A percentile compares a stretch with the other conserved stretches of the same genome.
phyloP scores from a whole-genome alignment of 2,113 vertebrate genomes.

The Megaptera novaeangliae region DNA sequence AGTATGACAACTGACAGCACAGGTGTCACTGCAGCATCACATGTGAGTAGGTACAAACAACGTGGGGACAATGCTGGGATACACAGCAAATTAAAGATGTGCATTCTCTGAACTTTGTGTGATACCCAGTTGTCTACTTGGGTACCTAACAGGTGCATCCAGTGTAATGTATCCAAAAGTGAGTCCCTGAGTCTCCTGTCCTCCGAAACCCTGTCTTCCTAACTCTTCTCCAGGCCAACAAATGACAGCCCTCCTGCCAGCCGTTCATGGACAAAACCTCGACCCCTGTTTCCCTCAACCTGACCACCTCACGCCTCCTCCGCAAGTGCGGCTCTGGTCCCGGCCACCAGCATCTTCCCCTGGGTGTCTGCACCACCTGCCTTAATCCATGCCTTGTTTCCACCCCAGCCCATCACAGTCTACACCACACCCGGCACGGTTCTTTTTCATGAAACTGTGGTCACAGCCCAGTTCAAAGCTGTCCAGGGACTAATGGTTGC shows the following conservation, averaged over 20 bases:
- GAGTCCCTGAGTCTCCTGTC: not conserved
- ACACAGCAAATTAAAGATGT: not conserved
- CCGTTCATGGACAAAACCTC: not conserved
- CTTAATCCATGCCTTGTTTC: not conserved
- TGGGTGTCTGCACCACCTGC: not conserved
- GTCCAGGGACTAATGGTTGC: not conserved
- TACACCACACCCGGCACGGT: not conserved
- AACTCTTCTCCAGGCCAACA: not conserved
- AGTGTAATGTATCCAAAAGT: not conserved
- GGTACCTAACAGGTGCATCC: not conserved
- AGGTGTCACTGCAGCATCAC: not conserved
- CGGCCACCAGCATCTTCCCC: not conserved
- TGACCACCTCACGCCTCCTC: not conserved
- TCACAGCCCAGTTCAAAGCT: not conserved
- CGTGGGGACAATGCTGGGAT: not conserved
- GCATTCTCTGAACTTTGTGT: not conserved
- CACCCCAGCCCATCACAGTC: too few relatives aligned
- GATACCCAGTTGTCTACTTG: not conserved
- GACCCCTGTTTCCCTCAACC: not conserved
- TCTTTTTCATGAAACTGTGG: not conserved
- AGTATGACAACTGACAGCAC: not conserved
- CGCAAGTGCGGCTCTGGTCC: not conserved
- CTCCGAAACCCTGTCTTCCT: not conserved
- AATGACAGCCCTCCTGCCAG: not conserved
- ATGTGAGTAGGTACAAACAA: not conserved